Evolutionary conservation across 2,888 invertebrate genomes (phyloP), one percentile per base, ranked within the genome.

Genomic region (Dioctria rufipes): DNA sequence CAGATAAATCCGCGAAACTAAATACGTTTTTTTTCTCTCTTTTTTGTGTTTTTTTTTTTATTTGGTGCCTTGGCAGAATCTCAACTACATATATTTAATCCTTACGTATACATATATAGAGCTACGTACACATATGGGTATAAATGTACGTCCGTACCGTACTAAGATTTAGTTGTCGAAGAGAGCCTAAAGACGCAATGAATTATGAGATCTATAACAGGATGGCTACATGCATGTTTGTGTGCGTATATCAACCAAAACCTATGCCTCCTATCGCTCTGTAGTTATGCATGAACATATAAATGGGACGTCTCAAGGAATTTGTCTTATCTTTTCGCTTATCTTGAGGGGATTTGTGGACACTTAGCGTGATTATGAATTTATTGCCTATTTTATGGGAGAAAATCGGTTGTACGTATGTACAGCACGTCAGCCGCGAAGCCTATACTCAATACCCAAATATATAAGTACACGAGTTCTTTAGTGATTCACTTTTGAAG

Each of bases 321-420:
- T 78, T 78, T 51, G 78, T 78, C 63, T 71, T 71, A 54, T 51
- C 46, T 63, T 58, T 65, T 78, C 13, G 78, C 46, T 67, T 67
- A 67, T 67, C 67, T 67, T 43, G 25, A 46, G 39, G 49, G 63
- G 78, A 78, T 78, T 78, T 78, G 78, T 49, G 78, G 65, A 78
- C 65, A 63, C 46, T 63, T 65, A 39, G 51, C 51, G 65, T 49
- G 78, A 63, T 78, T 78, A 78, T 78, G 63, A 65, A 78, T 78
- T 78, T 78, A 78, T 78, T 42, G 78, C 40, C 65, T 61, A 6
- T 61, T 61, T 61, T 61, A 39, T 61, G 37, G 61, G 37, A 39
- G 5, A 37, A 25, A 61, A 61, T 39, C 6, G 61, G 6, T 25
- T 39, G 39, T 61, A 61, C 61, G 39, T 25, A 25, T 25, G 25